Conservation (phyloP, 1,140 invertebrate genomes). For the Drosophila bipectinata region DNA sequence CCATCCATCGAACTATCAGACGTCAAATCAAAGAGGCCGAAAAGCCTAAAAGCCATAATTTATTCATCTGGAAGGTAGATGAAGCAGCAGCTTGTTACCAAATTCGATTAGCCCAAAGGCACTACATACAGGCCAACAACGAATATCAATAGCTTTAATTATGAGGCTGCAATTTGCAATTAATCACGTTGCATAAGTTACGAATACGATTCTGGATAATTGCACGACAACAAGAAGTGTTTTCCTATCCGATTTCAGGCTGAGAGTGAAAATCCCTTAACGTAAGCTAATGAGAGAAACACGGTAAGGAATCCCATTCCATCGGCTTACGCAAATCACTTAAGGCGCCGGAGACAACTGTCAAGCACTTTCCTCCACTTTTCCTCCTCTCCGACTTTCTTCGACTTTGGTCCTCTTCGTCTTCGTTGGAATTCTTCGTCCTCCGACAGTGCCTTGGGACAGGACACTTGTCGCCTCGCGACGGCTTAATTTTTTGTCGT, state of each 20-base stretch:
- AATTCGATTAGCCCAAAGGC: neutral
- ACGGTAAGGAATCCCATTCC: constrained; percentile 9
- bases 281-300: constrained; percentile 45
- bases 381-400: neutral
- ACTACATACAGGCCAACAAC: neutral
- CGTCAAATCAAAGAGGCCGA: constrained; percentile 13
- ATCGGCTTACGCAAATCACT: constrained; percentile 47
- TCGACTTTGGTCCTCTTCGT: neutral
- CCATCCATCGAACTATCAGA: neutral
- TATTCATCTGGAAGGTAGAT: constrained; percentile 20
- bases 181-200: constrained; percentile 38
- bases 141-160: constrained; percentile 18
- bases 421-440: neutral
- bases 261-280: constrained; percentile 7
- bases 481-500: constrained; percentile 51
- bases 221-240: constrained; percentile 22
- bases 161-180: constrained; percentile 14
- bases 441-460: constrained; percentile 15
- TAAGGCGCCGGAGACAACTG: constrained; percentile 39
- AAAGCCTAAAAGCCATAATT: constrained; percentile 5
- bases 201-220: constrained; percentile 13
- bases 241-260: constrained; percentile 32
- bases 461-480: constrained; percentile 37
- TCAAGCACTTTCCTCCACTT: constrained; percentile 25
- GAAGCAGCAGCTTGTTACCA: constrained; percentile 9